Evolutionary conservation across 2,888 invertebrate genomes (phyloP), one percentile per base, ranked within the genome.

Genomic region (Harpalus rufipes): DNA sequence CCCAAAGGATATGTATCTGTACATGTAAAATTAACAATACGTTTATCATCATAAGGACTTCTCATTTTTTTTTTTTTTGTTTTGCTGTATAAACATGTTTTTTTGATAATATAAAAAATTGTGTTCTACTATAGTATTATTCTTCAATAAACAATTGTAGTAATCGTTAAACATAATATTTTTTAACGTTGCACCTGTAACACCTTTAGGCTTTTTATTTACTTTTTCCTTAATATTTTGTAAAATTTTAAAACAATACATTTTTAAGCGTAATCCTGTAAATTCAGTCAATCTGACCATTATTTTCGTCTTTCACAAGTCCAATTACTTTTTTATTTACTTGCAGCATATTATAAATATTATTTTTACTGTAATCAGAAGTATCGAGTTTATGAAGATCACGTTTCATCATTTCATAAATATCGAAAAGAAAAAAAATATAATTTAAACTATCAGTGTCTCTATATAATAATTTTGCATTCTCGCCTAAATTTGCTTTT

Each of bases 251-350:
- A 21, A 21, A 21, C 21, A 21, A 56, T 88, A 88, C 86, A 87
- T 86, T 85, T 88, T 89, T 10, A 87, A 81, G 44, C 87, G 72
- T 7, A 89, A 80, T 2, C 89, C 89, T 0, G 89, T 85, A 85
- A 89, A 90, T 85, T 89, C 88, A 1, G 85, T 87, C 86, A n/a
- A 88, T 87, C 80, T 84, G 78, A 1, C 89, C 88, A 61, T 88
- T 87, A 51, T 86, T 87, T 83, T 90, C 89, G 86, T 89, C 89
- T 85, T 90, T 89, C 87, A 89, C 88, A 51, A 89, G 81, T 1
- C 89, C 89, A 3, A 88, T 14, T 0, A 88, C 86, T 86, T 89
- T 89, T 85, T 88, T 89, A 72, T 89, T 88, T 1, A 81, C 87
- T 78, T 74, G 76, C 0, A 87, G 87, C 41, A 89, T 88, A 16